A percentile compares a stretch with the other conserved stretches of the same genome.
phyloP scores from a whole-genome alignment of 2,113 vertebrate species.

The Oreochromis tanganicae region DNA sequence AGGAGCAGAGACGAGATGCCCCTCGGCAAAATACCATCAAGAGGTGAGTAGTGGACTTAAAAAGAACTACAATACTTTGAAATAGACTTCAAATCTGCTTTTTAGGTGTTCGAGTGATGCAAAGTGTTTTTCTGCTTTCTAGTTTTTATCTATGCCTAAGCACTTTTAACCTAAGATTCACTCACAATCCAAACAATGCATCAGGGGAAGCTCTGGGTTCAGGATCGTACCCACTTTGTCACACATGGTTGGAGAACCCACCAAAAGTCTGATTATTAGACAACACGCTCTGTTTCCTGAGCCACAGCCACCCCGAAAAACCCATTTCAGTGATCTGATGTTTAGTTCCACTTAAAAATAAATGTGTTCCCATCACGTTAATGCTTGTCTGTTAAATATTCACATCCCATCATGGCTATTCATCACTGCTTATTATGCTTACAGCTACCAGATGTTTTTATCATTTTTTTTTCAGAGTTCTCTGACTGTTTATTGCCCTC shows the following conservation, averaged over 20 bases:
- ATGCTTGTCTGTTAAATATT: background rate
- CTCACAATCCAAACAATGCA: background rate
- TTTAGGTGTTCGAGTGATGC: background rate
- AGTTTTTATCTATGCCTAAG: background rate
- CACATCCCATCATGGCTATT: background rate
- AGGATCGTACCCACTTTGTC: background rate
- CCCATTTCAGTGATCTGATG: background rate
- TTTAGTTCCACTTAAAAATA: background rate
- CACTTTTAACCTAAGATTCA: background rate
- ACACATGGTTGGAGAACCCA: background rate
- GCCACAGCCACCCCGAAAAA: background rate
- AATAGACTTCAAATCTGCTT: background rate
- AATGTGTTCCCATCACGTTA: background rate
- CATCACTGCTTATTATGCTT: background rate
- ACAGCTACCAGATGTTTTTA: background rate
- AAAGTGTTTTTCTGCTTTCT: background rate
- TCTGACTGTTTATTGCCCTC: background rate
- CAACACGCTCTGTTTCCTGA: background rate
- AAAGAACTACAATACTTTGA: background rate
- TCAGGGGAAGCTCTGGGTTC: background rate
- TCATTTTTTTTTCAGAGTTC: background rate
- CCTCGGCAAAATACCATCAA: constrained; percentile 66
- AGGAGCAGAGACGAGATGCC: constrained; percentile 41
- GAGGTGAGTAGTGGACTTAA: constrained; percentile 41
- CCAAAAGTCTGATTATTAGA: background rate